Percentiles rank a stretch among this genome's conserved stretches.
phyloP scores from a whole-genome alignment of 2,113 vertebrate species.

The Festucalex cinctus region DNA sequence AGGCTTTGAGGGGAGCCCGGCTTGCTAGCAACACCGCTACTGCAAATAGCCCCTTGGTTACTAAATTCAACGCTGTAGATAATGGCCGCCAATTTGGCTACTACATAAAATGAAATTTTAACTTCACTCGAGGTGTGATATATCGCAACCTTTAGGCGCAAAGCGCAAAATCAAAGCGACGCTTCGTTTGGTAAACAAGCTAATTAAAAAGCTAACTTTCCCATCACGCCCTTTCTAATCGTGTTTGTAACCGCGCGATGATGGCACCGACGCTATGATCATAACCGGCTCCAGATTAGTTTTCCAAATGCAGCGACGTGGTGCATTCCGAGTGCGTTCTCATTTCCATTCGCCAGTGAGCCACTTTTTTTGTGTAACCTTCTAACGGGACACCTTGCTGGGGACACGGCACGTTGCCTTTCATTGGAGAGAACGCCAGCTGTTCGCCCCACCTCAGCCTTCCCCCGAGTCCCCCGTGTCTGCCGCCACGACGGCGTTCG shows the following conservation, averaged over 20 bases:
- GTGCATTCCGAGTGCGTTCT: background rate
- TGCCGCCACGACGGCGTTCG: slow-evolving; percentile 57
- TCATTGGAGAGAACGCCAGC: slow-evolving; percentile 51
- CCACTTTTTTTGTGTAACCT: slow-evolving; percentile 33
- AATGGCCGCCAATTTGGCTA: too few species aligned
- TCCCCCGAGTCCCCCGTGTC: slow-evolving; percentile 45
- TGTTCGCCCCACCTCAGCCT: slow-evolving; percentile 57
- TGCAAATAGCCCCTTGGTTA: too few species aligned
- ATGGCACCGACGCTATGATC: background rate
- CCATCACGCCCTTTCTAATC: too few species aligned
- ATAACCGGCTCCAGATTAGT: background rate
- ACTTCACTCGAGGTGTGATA: too few species aligned
- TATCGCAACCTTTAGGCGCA: too few species aligned
- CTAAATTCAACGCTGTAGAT: too few species aligned
- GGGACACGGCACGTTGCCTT: slow-evolving; percentile 48
- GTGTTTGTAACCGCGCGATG: background rate
- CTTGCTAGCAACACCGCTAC: too few species aligned
- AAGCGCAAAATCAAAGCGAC: too few species aligned
- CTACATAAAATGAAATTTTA: too few species aligned
- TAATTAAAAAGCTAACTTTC: too few species aligned
- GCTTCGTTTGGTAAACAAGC: too few species aligned
- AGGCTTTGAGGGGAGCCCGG: too few species aligned
- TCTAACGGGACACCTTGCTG: slow-evolving; percentile 51
- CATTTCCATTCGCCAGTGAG: slow-evolving; percentile 1
- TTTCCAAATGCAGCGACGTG: background rate